phyloP scores from a whole-genome alignment of 2,113 vertebrate genomes.

The Aythya baeri region DNA sequence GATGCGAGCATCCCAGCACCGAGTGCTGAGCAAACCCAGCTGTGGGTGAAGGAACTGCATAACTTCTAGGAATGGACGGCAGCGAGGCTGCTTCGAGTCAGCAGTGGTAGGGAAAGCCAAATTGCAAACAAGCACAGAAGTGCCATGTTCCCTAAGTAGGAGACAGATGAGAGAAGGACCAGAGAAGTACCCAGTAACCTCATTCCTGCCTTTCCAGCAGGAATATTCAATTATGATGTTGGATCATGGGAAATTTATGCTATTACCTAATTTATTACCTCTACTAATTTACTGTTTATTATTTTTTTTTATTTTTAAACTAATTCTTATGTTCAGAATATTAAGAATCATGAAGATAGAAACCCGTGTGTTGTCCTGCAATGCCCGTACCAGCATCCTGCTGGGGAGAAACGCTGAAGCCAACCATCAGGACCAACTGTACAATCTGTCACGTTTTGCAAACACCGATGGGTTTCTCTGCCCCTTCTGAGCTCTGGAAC shows the following conservation, averaged over 20 bases:
- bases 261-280: neutral
- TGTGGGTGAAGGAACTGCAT: neutral
- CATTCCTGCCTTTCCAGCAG: neutral
- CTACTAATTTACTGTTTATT: neutral
- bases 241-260: neutral
- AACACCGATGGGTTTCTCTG: neutral
- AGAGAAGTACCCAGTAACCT: neutral
- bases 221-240: neutral
- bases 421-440: neutral
- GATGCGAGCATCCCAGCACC: too few species aligned
- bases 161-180: neutral
- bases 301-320: neutral
- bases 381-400: fast-evolving
- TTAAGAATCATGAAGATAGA: fast-evolving
- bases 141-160: neutral
- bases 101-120: neutral
- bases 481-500: neutral
- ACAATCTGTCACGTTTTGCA: neutral
- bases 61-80: fast-evolving
- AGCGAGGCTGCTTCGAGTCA: neutral
- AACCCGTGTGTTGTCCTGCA: fast-evolving
- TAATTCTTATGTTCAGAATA: neutral
- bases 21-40: too few species aligned
- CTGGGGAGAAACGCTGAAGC: neutral
- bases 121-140: neutral